Conservation (phyloP, 2,797 vertebrate genomes). For the Prionace glauca region DNA sequence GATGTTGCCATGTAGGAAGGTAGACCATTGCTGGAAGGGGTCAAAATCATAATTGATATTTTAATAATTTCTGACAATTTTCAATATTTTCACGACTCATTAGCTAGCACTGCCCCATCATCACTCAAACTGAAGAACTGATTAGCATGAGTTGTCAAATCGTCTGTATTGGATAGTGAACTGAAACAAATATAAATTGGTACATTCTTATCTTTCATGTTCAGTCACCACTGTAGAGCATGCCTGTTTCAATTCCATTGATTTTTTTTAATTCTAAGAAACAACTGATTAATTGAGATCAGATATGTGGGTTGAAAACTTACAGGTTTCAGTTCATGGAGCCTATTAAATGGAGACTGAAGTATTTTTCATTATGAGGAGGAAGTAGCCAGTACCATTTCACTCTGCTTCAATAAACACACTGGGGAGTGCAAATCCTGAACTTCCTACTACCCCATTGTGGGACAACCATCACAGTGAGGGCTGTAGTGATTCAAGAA, state of each 20-base stretch:
- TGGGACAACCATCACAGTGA: not conserved
- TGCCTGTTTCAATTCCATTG: not conserved
- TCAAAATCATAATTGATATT: not conserved
- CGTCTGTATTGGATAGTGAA: not conserved
- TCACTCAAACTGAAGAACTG: not conserved
- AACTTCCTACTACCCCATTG: not conserved
- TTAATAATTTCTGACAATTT: not conserved
- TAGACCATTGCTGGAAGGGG: not conserved
- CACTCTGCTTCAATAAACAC: not conserved
- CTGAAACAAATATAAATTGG: not conserved
- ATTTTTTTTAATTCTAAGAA: not conserved
- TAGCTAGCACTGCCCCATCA: not conserved
- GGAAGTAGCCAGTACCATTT: not conserved
- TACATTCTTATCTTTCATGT: not conserved
- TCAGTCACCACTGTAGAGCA: not conserved
- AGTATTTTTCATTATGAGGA: not conserved
- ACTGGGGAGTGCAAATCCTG: not conserved
- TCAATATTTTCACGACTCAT: not conserved
- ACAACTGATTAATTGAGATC: not conserved
- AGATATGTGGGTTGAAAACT: not conserved
- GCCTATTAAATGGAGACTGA: not conserved
- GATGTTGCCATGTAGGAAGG: not conserved
- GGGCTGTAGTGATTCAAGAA: not conserved
- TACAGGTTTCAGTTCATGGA: not conserved
- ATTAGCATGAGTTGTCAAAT: not conserved